Evolutionary conservation across 53 echinoderm and acorn worm genomes (phyloP).

Genomic region (Echinometra lucunter): DNA sequence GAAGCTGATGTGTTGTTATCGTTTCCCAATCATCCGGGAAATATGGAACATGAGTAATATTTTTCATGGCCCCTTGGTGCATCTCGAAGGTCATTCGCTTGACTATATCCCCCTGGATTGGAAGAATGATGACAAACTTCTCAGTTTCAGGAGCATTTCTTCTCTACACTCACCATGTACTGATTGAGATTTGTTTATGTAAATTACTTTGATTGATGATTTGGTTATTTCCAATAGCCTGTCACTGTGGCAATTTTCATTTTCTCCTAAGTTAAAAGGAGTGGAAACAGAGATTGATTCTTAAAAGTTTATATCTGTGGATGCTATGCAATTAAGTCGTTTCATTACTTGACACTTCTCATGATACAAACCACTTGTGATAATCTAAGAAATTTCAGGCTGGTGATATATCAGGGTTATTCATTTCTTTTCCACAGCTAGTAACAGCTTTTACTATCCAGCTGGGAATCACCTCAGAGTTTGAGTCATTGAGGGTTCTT

Average conservation of each 20-base stretch:
- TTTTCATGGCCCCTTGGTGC: not conserved
- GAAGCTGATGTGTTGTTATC: slow-evolving; percentile 26
- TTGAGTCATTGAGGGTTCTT: not conserved
- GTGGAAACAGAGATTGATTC: too few relatives aligned
- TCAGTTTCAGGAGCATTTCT: not conserved
- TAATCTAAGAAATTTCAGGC: too few relatives aligned
- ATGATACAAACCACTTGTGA: too few relatives aligned
- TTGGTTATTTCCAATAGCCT: not conserved
- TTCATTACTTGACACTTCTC: too few relatives aligned
- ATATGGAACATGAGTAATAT: slow-evolving; percentile 39
- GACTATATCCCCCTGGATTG: not conserved
- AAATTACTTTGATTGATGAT: not conserved
- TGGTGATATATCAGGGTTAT: too few relatives aligned
- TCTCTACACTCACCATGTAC: not conserved
- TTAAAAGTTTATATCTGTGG: too few relatives aligned
- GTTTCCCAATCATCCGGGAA: not conserved
- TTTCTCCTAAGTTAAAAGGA: too few relatives aligned
- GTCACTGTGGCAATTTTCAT: not conserved
- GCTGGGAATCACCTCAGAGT: not conserved
- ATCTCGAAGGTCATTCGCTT: slow-evolving; percentile 11
- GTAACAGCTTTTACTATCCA: not conserved
- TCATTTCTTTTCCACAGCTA: too few relatives aligned
- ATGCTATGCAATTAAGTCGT: too few relatives aligned
- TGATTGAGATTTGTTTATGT: not conserved
- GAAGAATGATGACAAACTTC: not conserved